Conservation (phyloP, 1,140 invertebrate species). For the Phymorhynchus buccinoides region DNA sequence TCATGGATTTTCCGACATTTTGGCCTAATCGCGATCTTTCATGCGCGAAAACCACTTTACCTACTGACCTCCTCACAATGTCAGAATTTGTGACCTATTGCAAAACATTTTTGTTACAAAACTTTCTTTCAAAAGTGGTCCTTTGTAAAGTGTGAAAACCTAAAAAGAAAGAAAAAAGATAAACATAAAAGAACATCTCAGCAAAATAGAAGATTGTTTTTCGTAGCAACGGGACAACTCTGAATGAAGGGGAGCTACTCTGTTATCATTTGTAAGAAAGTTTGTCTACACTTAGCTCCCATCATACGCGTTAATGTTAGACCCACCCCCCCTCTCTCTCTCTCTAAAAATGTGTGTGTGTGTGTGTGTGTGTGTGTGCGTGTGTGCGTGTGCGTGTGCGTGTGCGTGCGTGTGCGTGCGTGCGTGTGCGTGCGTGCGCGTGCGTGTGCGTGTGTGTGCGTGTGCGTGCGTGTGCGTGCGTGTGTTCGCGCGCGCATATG, state of each 20-base stretch:
- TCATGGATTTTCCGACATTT: not conserved
- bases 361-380: too few relatives aligned
- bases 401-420: not conserved
- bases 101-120: not conserved
- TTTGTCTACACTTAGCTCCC: not conserved
- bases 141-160: not conserved
- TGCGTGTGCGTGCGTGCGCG: not conserved
- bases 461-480: not conserved
- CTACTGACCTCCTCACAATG: not conserved
- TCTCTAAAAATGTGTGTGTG: too few relatives aligned
- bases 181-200: not conserved
- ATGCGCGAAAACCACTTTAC: not conserved
- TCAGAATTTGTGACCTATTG: not conserved
- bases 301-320: not conserved
- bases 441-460: not conserved
- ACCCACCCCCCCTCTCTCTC: too few relatives aligned
- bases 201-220: not conserved
- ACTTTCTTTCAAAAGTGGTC: not conserved
- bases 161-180: not conserved
- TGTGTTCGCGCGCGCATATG: not conserved
- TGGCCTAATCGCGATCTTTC: not conserved
- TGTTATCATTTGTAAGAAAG: not conserved
- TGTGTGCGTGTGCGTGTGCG: not conserved
- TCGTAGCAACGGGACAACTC: not conserved
- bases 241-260: not conserved